Evolutionary conservation across 2,888 invertebrate species (phyloP).

Genomic region (Acrocyrtus sp.): DNA sequence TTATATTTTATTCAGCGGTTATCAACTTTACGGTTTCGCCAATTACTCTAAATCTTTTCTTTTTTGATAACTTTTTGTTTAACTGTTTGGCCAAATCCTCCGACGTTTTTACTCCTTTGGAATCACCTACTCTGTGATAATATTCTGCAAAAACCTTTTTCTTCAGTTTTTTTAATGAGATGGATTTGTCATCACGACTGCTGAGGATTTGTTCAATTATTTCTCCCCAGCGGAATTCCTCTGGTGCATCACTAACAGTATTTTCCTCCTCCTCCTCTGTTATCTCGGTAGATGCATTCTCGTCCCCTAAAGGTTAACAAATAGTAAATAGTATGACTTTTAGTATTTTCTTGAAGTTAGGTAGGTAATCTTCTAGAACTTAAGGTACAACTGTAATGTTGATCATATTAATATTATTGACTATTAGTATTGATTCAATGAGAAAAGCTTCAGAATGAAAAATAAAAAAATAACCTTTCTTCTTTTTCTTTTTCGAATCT

Average conservation of each 20-base stretch:
- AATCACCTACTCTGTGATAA: constrained; percentile 65
- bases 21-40: constrained; percentile 27
- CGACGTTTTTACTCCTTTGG: constrained; percentile 69
- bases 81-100: constrained; percentile 78
- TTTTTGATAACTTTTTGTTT: constrained; percentile 77
- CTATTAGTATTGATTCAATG: too few relatives aligned
- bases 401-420: too few relatives aligned
- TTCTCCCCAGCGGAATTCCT: constrained; percentile 69
- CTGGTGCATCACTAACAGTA: constrained; percentile 4
- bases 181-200: constrained; percentile 71
- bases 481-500: constrained; percentile 38
- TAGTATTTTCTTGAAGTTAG: too few relatives aligned
- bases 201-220: constrained; percentile 70
- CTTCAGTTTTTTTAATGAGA: constrained; percentile 78
- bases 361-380: too few relatives aligned
- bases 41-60: constrained; percentile 32
- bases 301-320: too few relatives aligned
- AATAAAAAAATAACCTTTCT: too few relatives aligned
- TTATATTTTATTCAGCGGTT: background rate
- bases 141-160: constrained; percentile 80
- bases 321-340: too few relatives aligned
- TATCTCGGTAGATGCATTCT: too few relatives aligned
- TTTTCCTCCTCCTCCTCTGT: too few relatives aligned
- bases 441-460: too few relatives aligned
- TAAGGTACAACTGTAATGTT: too few relatives aligned